These are phyloP conservation scores for Micronycteris hirsuta DNA, from an alignment of 2,113 vertebrate species.

Conservation along the genomic window DNA sequence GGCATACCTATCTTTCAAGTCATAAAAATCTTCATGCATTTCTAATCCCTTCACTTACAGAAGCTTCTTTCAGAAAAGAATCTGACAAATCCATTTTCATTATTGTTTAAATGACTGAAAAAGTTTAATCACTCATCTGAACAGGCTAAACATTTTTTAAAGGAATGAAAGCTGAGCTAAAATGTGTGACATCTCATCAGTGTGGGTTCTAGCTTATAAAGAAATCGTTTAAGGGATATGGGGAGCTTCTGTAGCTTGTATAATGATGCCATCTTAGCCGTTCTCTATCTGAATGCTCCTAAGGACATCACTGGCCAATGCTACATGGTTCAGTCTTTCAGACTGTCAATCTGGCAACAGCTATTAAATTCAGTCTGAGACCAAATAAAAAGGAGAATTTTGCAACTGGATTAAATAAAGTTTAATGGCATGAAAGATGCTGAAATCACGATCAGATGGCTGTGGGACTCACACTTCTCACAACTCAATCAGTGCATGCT, in stretches of 20 bases:
- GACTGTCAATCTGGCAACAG: conserved; percentile 47
- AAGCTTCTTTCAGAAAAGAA: neutral
- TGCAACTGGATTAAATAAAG: conserved; percentile 49
- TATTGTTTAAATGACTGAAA: neutral
- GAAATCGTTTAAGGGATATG: neutral
- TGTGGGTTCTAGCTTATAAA: neutral
- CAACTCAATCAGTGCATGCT: conserved; percentile 50
- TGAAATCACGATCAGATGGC: conserved; percentile 42
- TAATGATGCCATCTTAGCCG: neutral
- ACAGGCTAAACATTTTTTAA: neutral
- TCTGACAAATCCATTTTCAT: neutral
- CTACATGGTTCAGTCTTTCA: neutral
- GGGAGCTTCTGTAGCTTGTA: neutral
- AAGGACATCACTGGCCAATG: neutral
- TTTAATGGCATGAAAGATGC: conserved; percentile 53
- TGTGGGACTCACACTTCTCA: neutral
- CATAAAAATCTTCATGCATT: neutral
- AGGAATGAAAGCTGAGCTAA: neutral
- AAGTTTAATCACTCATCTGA: neutral
- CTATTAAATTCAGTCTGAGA: conserved; percentile 37
- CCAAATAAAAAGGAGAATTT: conserved; percentile 56
- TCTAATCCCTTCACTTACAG: neutral
- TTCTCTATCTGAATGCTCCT: neutral
- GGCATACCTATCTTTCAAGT: neutral
- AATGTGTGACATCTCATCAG: neutral